phyloP scores from a whole-genome alignment of 2,888 invertebrate genomes.

The Anoplius nigerrimus region DNA sequence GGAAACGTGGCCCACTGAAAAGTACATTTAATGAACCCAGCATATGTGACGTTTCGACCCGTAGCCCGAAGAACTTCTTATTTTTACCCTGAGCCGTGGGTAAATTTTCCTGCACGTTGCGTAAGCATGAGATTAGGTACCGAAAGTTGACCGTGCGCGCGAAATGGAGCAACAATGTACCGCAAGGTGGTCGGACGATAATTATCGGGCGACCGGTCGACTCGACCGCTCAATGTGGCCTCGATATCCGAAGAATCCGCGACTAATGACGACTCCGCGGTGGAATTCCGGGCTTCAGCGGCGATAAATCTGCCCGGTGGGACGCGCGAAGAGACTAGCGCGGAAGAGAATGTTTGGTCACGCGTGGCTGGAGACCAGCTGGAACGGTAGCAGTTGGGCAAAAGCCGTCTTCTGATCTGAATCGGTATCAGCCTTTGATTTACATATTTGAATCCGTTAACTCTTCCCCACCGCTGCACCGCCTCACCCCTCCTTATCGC shows the following conservation, averaged over 20 bases:
- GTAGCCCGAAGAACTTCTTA: no score
- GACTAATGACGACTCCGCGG: constrained; percentile 37
- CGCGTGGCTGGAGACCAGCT: constrained; percentile 68
- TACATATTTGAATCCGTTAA: constrained; percentile 61
- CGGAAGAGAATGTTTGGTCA: constrained; percentile 71
- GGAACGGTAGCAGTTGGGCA: constrained; percentile 60
- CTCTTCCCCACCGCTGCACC: constrained; percentile 31
- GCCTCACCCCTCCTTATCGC: neutral
- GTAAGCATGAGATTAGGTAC: no score
- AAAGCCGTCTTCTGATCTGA: constrained; percentile 29
- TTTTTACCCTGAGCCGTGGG: no score
- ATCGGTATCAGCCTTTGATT: constrained; percentile 59
- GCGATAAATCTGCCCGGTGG: constrained; percentile 42
- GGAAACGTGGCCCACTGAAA: no score
- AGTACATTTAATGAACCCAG: no score
- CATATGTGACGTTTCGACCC: no score
- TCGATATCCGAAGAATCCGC: constrained; percentile 41
- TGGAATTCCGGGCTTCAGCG: constrained; percentile 35
- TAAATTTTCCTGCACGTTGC: no score
- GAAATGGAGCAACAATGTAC: constrained; percentile 3
- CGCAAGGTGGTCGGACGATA: constrained; percentile 25
- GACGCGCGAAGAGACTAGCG: constrained; percentile 32
- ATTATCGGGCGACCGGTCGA: constrained; percentile 35
- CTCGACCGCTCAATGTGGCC: constrained; percentile 18
- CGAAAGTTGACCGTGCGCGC: neutral